A percentile compares a stretch with the other conserved stretches of the same genome.
Evolutionary conservation across 2,113 vertebrate species (phyloP).

Genomic region (Vidua macroura): DNA sequence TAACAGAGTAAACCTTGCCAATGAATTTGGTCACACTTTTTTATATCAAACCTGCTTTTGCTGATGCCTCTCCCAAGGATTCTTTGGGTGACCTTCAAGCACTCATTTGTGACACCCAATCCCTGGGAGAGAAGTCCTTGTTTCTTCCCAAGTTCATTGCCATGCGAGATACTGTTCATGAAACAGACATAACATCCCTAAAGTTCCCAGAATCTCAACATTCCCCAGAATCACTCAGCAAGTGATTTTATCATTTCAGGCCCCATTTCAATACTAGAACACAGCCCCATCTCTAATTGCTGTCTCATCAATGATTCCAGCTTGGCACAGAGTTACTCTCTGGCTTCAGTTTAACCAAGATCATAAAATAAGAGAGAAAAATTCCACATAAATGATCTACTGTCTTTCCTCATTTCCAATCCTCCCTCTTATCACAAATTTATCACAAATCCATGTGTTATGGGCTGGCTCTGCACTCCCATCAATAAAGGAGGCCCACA

Average conservation of each 20-base stretch:
- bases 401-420: background rate
- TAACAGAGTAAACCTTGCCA: background rate
- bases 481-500: background rate
- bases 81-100: background rate
- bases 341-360: background rate
- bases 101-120: background rate
- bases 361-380: background rate
- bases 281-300: background rate
- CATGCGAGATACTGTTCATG: background rate
- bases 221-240: background rate
- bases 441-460: background rate
- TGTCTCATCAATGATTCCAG: background rate
- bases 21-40: background rate
- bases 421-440: background rate
- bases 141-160: background rate
- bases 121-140: background rate
- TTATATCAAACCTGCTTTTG: background rate
- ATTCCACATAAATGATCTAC: background rate
- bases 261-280: background rate
- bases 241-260: background rate
- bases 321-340: background rate
- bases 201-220: background rate
- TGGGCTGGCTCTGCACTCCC: background rate
- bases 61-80: background rate
- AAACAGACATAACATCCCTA: background rate